A percentile compares a stretch with the other conserved stretches of the same genome.
Evolutionary conservation across 2,797 vertebrate genomes (phyloP).

Genomic region (Chiroxiphia lanceolata): DNA sequence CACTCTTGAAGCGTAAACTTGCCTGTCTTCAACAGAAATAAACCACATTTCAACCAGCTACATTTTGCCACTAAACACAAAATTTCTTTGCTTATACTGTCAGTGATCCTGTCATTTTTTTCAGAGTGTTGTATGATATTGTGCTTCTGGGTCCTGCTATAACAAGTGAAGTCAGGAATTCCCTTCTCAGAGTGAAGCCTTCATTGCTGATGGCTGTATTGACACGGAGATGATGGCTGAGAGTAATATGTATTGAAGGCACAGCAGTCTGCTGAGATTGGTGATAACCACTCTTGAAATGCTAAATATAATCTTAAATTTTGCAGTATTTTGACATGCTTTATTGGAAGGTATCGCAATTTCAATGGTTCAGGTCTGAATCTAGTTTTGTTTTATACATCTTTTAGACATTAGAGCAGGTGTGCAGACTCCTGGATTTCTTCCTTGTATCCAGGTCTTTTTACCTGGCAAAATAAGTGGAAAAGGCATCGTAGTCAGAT

Average conservation of each 20-base stretch:
- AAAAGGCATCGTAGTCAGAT: background rate
- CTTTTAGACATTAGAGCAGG: background rate
- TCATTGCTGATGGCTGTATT: constrained; percentile 72
- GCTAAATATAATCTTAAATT: constrained; percentile 49
- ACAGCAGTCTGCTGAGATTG: constrained; percentile 59
- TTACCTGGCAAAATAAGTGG: background rate
- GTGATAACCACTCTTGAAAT: constrained; percentile 68
- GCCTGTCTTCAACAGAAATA: constrained; percentile 60
- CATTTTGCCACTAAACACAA: constrained; percentile 47
- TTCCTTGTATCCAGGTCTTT: background rate
- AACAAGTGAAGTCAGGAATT: constrained; percentile 73
- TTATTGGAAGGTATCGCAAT: constrained; percentile 21
- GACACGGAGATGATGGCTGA: constrained; percentile 75
- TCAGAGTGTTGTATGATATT: constrained; percentile 53
- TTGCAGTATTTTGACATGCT: constrained; percentile 41
- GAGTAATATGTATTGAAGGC: constrained; percentile 67
- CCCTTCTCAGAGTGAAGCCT: constrained; percentile 64
- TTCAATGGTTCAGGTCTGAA: constrained; percentile 47
- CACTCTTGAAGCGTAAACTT: constrained; percentile 37
- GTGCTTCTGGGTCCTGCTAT: constrained; percentile 49
- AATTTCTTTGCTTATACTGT: constrained; percentile 45
- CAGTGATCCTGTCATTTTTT: constrained; percentile 64
- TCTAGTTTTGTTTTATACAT: background rate
- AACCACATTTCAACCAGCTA: constrained; percentile 58
- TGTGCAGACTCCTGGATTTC: background rate